Evolutionary conservation across 2,113 vertebrate genomes (phyloP).

Genomic region (Tonatia bakeri): DNA sequence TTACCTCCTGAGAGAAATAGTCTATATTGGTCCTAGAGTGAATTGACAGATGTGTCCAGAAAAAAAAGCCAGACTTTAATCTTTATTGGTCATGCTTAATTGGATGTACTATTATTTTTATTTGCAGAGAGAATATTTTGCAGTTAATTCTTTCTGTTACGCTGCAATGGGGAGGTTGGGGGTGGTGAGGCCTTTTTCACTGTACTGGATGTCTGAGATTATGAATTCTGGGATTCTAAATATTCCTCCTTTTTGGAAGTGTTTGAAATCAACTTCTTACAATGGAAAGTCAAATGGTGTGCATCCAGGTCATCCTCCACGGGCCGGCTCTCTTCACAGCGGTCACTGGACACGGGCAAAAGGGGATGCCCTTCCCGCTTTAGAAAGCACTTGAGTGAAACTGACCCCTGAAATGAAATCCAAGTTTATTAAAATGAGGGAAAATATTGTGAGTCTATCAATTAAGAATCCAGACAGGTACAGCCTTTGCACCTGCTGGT

Average conservation of each 20-base stretch:
- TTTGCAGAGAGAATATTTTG: constrained; percentile 61
- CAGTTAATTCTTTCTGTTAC: constrained; percentile 57
- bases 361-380: background rate
- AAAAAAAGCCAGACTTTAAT: constrained; percentile 67
- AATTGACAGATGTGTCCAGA: constrained; percentile 70
- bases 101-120: constrained; percentile 67
- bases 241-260: background rate
- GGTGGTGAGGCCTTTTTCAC: background rate
- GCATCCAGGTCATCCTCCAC: background rate
- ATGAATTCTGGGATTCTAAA: background rate
- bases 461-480: background rate
- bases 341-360: background rate
- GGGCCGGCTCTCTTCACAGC: background rate
- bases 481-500: background rate
- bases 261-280: background rate
- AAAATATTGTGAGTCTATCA: background rate
- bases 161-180: background rate
- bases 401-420: background rate
- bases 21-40: constrained; percentile 61
- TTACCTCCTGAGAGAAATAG: constrained; percentile 72
- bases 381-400: background rate
- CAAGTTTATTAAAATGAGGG: background rate
- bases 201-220: background rate
- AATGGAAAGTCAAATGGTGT: background rate
- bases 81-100: constrained; percentile 74